Conservation (phyloP, 2,113 vertebrate genomes). For the Holacanthus passer region DNA sequence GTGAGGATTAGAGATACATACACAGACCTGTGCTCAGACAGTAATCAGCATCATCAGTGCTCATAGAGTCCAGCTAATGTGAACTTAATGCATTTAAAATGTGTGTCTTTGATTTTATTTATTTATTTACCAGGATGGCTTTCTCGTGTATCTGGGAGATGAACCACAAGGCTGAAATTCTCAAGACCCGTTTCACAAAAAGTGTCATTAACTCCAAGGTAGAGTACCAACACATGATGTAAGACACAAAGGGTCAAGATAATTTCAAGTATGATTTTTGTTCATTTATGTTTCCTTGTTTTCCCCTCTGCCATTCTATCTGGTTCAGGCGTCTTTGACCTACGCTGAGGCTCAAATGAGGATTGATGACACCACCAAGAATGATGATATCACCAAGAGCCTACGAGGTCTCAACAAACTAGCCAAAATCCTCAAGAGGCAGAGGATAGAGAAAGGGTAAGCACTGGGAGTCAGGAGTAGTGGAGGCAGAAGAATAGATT, state of each 20-base stretch:
- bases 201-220: slow-evolving; percentile 98
- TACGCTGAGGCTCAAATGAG: slow-evolving; percentile 98
- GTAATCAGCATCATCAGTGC: neutral
- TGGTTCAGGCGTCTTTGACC: slow-evolving; percentile 92
- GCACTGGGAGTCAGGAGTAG: neutral
- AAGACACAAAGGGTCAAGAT: neutral
- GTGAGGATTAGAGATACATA: slow-evolving; percentile 72
- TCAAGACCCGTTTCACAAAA: slow-evolving; percentile 94
- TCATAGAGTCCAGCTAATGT: neutral
- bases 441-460: slow-evolving; percentile 93
- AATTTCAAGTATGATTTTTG: neutral
- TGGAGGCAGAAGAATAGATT: neutral
- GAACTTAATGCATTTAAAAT: neutral
- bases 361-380: slow-evolving; percentile 92
- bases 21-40: neutral
- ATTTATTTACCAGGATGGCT: slow-evolving; percentile 84
- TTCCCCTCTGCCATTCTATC: neutral
- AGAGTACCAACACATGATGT: slow-evolving; percentile 36
- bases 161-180: slow-evolving; percentile 91
- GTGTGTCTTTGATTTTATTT: neutral
- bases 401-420: slow-evolving; percentile 93
- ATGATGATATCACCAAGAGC: slow-evolving; percentile 90
- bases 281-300: neutral
- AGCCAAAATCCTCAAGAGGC: slow-evolving; percentile 94
- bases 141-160: slow-evolving; percentile 99